These are phyloP conservation scores for Callionymus lyra DNA, from an alignment of 2,113 vertebrate genomes.

Conservation along the genomic window DNA sequence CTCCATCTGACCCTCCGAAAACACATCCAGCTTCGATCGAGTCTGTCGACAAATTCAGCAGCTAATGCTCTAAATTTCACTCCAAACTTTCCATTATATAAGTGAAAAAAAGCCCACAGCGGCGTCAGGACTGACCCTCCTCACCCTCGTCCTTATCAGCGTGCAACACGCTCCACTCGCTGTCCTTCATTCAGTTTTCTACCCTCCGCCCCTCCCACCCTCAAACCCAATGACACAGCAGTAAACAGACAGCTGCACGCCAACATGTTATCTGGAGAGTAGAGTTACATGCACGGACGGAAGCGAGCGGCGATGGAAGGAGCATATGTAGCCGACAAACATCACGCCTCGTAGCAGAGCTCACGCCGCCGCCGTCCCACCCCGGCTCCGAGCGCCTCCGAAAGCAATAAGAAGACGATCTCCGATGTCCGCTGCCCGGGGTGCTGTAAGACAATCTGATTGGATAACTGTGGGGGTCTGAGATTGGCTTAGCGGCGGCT, in stretches of 20 bases:
- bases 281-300: conserved; percentile 46
- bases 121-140: conserved; percentile 8
- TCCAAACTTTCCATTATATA: no score
- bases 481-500: conserved; percentile 46
- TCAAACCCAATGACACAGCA: conserved; percentile 64
- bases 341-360: conserved; percentile 26
- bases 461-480: conserved; percentile 47
- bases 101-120: no score
- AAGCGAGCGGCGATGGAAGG: not conserved
- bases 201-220: conserved; percentile 6
- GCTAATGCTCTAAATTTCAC: no score
- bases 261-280: conserved; percentile 55
- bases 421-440: conserved; percentile 46
- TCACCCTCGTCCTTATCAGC: conserved; percentile 20
- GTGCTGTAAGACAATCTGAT: conserved; percentile 61
- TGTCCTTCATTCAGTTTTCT: conserved; percentile 47
- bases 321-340: not conserved
- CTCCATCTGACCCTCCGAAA: no score
- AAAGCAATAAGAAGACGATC: conserved; percentile 47
- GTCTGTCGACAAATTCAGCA: no score
- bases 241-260: conserved; percentile 55
- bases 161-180: conserved; percentile 26
- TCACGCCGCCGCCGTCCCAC: conserved; percentile 34
- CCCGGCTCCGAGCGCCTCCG: conserved; percentile 31
- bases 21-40: no score